Evolutionary conservation across 2,888 invertebrate genomes (phyloP).

Genomic region (Monoplex corrugatus): DNA sequence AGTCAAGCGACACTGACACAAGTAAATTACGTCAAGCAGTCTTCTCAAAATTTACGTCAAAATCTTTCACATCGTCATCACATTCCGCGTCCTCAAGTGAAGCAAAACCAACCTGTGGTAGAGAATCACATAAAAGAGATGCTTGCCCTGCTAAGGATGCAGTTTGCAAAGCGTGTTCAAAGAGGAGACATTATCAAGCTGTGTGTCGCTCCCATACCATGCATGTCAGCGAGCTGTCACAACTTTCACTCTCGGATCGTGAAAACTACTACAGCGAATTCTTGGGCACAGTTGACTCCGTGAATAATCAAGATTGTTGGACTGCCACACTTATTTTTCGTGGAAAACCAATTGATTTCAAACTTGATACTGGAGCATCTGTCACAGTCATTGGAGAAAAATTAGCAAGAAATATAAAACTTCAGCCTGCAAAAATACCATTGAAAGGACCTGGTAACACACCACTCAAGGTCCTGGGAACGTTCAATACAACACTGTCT

Average conservation of each 20-base stretch:
- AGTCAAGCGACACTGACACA: no score
- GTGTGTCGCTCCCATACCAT: not conserved
- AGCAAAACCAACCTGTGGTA: no score
- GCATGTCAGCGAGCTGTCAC: no score
- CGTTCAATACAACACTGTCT: not conserved
- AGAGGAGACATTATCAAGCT: not conserved
- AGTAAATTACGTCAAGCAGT: no score
- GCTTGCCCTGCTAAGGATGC: conserved; percentile 27
- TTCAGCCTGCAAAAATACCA: not conserved
- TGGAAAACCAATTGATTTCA: not conserved
- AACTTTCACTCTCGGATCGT: not conserved
- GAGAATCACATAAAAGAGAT: conserved; percentile 8
- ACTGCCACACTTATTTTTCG: not conserved
- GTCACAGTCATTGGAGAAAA: not conserved
- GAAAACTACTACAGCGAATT: conserved; percentile 13
- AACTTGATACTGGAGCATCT: no score
- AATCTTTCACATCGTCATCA: no score
- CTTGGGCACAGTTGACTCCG: not conserved
- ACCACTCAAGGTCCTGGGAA: not conserved
- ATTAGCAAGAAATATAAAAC: not conserved
- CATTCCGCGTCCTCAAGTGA: no score
- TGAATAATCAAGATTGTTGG: not conserved
- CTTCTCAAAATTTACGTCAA: no score
- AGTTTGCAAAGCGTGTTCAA: not conserved
- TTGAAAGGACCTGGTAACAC: not conserved